These are phyloP conservation scores for Ditylenchus dipsaci DNA, from an alignment of 1,140 invertebrate genomes.

Conservation along the genomic window DNA sequence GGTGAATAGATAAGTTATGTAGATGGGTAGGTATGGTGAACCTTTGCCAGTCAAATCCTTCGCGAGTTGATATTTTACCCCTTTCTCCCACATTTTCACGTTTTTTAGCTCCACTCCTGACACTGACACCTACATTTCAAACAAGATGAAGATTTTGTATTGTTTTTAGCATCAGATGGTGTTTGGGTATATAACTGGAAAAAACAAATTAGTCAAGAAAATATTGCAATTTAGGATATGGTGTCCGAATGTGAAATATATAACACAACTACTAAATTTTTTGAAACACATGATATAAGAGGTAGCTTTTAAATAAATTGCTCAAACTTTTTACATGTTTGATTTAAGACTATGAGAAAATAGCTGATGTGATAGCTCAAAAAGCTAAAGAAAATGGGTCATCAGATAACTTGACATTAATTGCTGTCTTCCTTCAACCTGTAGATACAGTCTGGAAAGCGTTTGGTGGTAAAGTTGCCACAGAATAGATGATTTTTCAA, in stretches of 20 bases:
- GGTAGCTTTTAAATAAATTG: background rate
- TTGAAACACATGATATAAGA: background rate
- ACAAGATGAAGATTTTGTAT: conserved; percentile 8
- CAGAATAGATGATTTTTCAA: background rate
- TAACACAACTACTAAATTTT: background rate
- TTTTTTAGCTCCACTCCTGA: conserved; percentile 25
- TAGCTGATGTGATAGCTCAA: conserved; percentile 14
- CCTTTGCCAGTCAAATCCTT: background rate
- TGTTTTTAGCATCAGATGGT: conserved; percentile 17
- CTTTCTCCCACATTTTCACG: background rate
- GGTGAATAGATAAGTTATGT: background rate
- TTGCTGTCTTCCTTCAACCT: conserved; percentile 10
- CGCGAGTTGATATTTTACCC: no score
- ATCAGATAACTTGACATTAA: conserved; percentile 16
- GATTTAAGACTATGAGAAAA: conserved; percentile 8
- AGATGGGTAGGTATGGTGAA: background rate
- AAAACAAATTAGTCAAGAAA: no score
- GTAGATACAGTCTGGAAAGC: conserved; percentile 7
- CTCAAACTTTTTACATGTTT: background rate
- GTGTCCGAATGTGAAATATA: conserved; percentile 4
- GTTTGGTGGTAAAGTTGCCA: background rate
- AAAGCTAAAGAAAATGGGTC: conserved; percentile 14
- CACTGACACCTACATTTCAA: background rate
- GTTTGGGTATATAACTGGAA: conserved; percentile 11
- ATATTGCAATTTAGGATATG: background rate